Evolutionary conservation across 1,140 invertebrate genomes (phyloP), one percentile per base, ranked within the genome.

Genomic region (Leptinotarsa texana): DNA sequence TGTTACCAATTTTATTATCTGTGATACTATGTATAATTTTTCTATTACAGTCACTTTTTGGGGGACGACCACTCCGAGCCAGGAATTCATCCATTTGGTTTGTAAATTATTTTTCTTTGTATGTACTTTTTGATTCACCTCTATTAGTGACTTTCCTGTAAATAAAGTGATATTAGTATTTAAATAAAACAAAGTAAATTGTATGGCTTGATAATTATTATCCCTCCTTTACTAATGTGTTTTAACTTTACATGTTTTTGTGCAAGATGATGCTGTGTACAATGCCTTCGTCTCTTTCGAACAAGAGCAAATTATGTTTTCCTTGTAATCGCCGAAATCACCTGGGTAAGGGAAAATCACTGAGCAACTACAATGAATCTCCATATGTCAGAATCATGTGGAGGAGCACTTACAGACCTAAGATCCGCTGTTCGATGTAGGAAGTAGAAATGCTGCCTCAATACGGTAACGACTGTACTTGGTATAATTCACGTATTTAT

Each of bases 21-120:
- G 81, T 83, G 81, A 82, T 82, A 80, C 80, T 83, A 82, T 79
- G 77, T 78, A 77, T 75, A 74, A 24, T 82, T 83, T 83, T 83
- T 83, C 73, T 82, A 82, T 83, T 83, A 75, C 82, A 83, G 82
- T 83, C 79, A 73, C 79, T 75, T 75, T 78, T 67, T 65, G 73
- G 78, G 78, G 75, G 78, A 76, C 69, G 72, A 63, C 63, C 65
- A 67, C 74, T 73, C 69, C 74, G 74, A 74, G 71, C 75, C 73
- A 74, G 68, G 79, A 72, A 77, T 27, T 74, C 71, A 63, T 75
- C 68, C 63, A 27, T 77, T 83, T 82, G 82, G 81, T 82, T 83
- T 84, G 83, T 84, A 84, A 81, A 76, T 75, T 77, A 76, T 63
- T 42, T 78, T 73, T 69, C 65, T 77, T 70, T 74, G 70, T 74